Percentiles rank a stretch among this genome's conserved stretches.
These are phyloP conservation scores for Distichodus sexfasciatus DNA, from an alignment of 2,797 vertebrate genomes.

Conservation along the genomic window DNA sequence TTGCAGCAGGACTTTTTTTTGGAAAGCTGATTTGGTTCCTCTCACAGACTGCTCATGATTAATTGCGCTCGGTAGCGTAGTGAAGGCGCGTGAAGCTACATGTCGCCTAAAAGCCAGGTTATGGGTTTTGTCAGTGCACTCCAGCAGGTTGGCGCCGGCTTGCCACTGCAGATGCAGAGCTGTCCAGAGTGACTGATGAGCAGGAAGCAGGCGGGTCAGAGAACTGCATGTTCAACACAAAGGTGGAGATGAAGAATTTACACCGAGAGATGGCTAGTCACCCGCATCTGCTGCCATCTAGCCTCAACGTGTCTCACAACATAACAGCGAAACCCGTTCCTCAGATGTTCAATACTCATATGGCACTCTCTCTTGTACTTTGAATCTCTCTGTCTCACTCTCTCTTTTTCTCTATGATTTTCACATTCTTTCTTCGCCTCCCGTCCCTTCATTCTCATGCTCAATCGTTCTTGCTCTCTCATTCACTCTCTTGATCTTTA, in stretches of 20 bases:
- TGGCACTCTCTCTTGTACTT: background rate
- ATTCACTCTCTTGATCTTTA: background rate
- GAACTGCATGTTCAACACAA: background rate
- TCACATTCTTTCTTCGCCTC: too few relatives aligned
- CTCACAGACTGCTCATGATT: conserved; percentile 1
- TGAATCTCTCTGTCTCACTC: too few relatives aligned
- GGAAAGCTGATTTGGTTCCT: conserved; percentile 9
- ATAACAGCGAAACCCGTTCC: background rate
- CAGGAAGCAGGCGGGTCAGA: conserved; percentile 12
- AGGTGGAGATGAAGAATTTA: conserved; percentile 5
- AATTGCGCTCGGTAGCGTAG: conserved; percentile 25
- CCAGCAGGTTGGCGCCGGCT: conserved; percentile 6
- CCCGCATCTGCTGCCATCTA: background rate
- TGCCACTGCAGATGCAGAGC: background rate
- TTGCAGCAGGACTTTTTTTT: background rate
- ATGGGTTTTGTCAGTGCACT: background rate
- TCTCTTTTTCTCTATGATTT: background rate
- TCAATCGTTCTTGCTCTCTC: too few relatives aligned
- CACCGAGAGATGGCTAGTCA: conserved; percentile 1
- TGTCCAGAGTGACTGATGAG: conserved; percentile 25
- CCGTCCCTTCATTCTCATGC: too few relatives aligned
- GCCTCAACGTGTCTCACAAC: conserved; percentile 2
- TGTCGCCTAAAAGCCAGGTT: conserved; percentile 25
- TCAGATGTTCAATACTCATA: background rate
- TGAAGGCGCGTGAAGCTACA: conserved; percentile 2